Evolutionary conservation across 2,797 vertebrate genomes (phyloP), one percentile per base, ranked within the genome.

Genomic region (Acipenser oxyrinchus): DNA sequence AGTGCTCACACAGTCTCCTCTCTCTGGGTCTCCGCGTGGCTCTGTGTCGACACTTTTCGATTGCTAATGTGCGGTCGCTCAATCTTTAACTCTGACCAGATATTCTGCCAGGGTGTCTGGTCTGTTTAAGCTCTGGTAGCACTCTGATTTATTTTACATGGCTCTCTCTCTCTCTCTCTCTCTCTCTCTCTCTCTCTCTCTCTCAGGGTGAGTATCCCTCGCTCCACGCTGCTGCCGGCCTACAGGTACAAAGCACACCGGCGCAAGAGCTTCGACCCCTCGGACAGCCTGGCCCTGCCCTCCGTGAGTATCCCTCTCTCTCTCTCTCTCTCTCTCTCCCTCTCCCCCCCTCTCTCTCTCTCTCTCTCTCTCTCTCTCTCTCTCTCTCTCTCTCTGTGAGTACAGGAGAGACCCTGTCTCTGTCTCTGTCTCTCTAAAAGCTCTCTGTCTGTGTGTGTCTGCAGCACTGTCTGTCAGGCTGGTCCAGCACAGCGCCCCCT

Each of bases 401-500:
- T 62, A 8, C 58, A 52, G n/a, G n/a, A 50, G 52, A 55, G 7
- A 5, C 10, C 23, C 23, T 49, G 7, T 59, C 2, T 59, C 23
- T 7, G 7, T 7, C 18, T 12, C 6, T 57, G 48, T 49, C 48
- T 10, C 15, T 18, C 15, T 18, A 18, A 18, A 18, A 18, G 15
- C 10, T 2, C 9, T 51, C 12, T 53, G 4, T 51, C 9, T 15
- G 3, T 50, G 6, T 71, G 12, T 60, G 12, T 63, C 57, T 18
- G 49, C 81, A 99, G 96, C 94, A 99, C 75, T 99, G 96, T 75
- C 81, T 96, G 61, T 86, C 89, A n/a, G 95, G 95, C 68, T 96
- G 93, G 92, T 85, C 89, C 2, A 89, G 87, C 61, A 18, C 66
- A 1, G 70, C 83, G 52, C 76, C 83, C 1, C 83, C 77, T 57